phyloP scores from a whole-genome alignment of 2,113 vertebrate species.

The Australoheros scitulus region DNA sequence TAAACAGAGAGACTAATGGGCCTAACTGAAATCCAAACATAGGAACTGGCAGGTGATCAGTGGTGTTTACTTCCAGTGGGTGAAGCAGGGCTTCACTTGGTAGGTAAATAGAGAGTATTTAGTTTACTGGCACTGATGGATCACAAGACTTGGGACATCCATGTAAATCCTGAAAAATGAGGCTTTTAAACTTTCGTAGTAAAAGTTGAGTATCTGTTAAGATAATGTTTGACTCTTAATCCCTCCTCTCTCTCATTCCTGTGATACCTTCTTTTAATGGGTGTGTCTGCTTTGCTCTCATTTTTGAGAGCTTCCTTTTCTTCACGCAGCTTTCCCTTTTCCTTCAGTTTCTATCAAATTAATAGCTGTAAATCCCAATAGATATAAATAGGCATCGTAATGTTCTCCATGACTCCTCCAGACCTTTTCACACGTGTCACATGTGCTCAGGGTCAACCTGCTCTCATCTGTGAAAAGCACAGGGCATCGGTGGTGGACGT shows the following conservation, averaged over 20 bases:
- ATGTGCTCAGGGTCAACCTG: too few relatives aligned
- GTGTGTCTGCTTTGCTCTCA: background rate
- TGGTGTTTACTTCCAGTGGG: constrained; percentile 57
- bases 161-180: constrained; percentile 21
- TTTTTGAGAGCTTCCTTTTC: background rate
- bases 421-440: too few relatives aligned
- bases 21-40: constrained; percentile 71
- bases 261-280: background rate
- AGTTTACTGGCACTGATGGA: constrained; percentile 13
- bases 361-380: background rate
- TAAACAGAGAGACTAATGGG: constrained; percentile 73
- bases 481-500: too few relatives aligned
- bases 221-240: constrained; percentile 14
- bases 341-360: background rate
- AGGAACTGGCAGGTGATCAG: constrained; percentile 67
- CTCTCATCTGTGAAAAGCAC: too few relatives aligned
- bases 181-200: constrained; percentile 17
- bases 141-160: constrained; percentile 16
- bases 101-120: background rate
- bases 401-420: too few relatives aligned
- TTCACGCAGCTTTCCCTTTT: too few relatives aligned
- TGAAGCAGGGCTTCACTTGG: constrained; percentile 24
- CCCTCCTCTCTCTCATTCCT: constrained; percentile 2
- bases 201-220: constrained; percentile 11
- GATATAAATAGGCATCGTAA: too few relatives aligned